Conservation (phyloP, 2,888 invertebrate genomes). For the Caenorhabditis afra region DNA sequence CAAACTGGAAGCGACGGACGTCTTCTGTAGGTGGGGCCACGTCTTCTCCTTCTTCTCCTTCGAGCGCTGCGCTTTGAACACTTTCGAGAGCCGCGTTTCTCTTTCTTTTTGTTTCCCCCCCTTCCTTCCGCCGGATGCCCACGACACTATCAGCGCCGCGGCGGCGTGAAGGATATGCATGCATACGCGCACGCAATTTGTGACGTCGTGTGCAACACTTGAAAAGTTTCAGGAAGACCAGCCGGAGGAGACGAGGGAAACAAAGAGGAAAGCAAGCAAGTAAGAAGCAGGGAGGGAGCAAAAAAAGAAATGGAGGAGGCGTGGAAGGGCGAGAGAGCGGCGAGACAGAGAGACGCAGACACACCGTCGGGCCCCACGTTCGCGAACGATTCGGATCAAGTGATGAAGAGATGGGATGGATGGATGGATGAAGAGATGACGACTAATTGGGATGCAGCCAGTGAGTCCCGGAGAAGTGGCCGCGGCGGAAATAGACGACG, state of each 20-base stretch:
- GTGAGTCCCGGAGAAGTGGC: no score
- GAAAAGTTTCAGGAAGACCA: slow-evolving; percentile 53
- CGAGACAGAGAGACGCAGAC: slow-evolving; percentile 3
- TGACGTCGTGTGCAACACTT: slow-evolving; percentile 50
- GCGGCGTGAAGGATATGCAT: slow-evolving; percentile 35
- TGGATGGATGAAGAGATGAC: no score
- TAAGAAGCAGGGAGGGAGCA: neutral
- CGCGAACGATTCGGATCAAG: neutral
- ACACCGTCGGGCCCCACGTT: no score
- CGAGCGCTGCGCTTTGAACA: slow-evolving; percentile 50
- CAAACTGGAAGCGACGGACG: no score
- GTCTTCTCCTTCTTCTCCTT: neutral
- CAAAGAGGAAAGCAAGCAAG: neutral
- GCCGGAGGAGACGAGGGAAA: neutral
- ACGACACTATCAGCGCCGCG: slow-evolving; percentile 39
- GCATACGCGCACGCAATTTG: slow-evolving; percentile 35
- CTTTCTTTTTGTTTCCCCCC: slow-evolving; percentile 11
- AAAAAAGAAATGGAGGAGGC: neutral
- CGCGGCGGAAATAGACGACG: no score
- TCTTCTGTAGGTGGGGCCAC: neutral
- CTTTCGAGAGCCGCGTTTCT: slow-evolving; percentile 36
- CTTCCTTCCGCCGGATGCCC: slow-evolving; percentile 6
- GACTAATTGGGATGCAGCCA: neutral
- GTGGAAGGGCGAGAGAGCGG: neutral
- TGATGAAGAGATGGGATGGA: no score